Conservation (phyloP, 2,797 vertebrate species). For the Xiphophorus birchmanni region DNA sequence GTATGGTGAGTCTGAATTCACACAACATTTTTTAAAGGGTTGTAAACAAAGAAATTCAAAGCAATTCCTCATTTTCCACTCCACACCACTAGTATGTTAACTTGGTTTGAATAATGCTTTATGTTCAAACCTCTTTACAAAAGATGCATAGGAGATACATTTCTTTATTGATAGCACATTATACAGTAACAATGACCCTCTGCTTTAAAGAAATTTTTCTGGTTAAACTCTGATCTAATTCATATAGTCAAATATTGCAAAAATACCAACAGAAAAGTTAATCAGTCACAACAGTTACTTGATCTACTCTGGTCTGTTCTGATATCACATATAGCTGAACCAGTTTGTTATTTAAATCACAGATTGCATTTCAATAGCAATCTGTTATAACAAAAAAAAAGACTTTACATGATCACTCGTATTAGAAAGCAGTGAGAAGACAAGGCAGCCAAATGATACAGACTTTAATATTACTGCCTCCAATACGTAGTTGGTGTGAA, state of each 20-base stretch:
- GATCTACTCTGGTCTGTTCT: not conserved
- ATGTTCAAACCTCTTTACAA: not conserved
- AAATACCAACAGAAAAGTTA: constrained; percentile 12
- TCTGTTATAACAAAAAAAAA: constrained; percentile 10
- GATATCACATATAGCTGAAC: constrained; percentile 12
- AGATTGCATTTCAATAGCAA: constrained; percentile 12
- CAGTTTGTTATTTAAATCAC: not conserved
- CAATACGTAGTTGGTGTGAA: constrained; percentile 7
- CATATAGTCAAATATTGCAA: constrained; percentile 4
- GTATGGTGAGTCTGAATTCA: not conserved
- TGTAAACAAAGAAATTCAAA: not conserved
- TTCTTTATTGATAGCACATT: constrained; percentile 60
- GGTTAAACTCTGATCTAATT: constrained; percentile 2
- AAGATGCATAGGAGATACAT: not conserved
- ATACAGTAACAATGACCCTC: constrained; percentile 25
- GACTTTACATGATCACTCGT: constrained; percentile 8
- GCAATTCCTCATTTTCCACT: not conserved
- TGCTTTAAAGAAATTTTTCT: constrained; percentile 8
- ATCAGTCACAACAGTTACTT: constrained; percentile 4
- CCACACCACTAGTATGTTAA: not conserved
- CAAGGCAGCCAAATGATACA: not conserved
- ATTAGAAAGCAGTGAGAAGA: not conserved
- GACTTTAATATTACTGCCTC: not conserved
- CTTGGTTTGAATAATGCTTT: not conserved
- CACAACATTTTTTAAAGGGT: not conserved